Percentiles rank a stretch among this genome's conserved stretches.
Conservation (phyloP, 1,140 invertebrate genomes). For the Hirudo medicinalis region DNA sequence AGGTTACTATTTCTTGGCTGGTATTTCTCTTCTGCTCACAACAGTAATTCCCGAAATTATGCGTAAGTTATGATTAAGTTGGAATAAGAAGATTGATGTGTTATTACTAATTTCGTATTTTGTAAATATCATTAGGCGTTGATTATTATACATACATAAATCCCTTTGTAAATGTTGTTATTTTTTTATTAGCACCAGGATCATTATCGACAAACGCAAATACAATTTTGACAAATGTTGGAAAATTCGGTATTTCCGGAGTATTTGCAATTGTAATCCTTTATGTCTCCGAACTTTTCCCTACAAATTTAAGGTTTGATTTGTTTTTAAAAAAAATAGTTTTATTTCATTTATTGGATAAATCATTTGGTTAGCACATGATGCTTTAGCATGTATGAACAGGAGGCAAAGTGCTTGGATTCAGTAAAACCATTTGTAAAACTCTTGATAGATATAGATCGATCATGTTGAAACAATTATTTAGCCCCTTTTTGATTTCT, state of each 20-base stretch:
- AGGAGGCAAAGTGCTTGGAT: too few relatives aligned
- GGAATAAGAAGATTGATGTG: background rate
- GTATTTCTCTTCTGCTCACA: conserved; percentile 11
- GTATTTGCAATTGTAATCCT: conserved; percentile 15
- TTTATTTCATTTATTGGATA: too few relatives aligned
- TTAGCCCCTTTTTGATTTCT: too few relatives aligned
- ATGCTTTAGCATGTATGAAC: too few relatives aligned
- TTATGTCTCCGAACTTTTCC: conserved; percentile 19
- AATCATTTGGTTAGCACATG: too few relatives aligned
- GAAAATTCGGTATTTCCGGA: conserved; percentile 15
- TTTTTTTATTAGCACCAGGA: conserved; percentile 27
- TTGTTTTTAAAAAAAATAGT: too few relatives aligned
- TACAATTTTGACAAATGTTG: conserved; percentile 12
- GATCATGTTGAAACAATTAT: too few relatives aligned
- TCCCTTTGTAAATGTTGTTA: background rate
- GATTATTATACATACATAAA: background rate
- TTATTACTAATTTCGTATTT: background rate
- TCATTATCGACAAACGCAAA: conserved; percentile 31
- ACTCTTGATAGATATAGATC: too few relatives aligned
- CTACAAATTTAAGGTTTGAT: conserved; percentile 20
- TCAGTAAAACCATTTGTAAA: too few relatives aligned
- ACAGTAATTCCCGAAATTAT: conserved; percentile 1
- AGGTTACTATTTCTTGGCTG: conserved; percentile 6
- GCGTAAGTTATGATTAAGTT: background rate
- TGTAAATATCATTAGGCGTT: background rate